These are phyloP conservation scores for Crocuta crocuta DNA, from an alignment of 2,113 vertebrate genomes.

Conservation along the genomic window DNA sequence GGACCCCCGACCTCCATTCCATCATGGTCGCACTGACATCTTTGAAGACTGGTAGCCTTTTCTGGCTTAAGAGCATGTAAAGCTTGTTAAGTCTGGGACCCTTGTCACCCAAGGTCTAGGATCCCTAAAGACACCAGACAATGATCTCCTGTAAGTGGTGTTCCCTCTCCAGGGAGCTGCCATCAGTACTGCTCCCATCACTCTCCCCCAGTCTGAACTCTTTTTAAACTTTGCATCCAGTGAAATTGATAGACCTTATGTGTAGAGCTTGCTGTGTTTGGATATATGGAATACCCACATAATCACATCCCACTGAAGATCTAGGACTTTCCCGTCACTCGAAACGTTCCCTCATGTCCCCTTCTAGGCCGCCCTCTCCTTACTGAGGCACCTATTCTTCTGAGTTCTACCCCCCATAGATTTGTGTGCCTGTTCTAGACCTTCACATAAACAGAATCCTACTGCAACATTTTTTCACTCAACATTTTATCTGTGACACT, in stretches of 20 bases:
- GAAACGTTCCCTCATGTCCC: neutral
- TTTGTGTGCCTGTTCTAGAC: neutral
- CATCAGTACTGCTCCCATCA: neutral
- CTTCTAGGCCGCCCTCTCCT: neutral
- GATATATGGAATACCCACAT: neutral
- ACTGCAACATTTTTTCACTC: neutral
- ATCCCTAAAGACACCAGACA: too few species aligned
- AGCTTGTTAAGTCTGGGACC: neutral
- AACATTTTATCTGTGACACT: neutral
- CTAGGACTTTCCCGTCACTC: neutral
- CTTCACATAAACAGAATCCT: neutral
- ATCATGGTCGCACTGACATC: neutral
- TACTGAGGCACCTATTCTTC: neutral
- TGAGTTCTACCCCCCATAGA: neutral
- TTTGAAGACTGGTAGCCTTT: neutral
- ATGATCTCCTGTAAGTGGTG: neutral
- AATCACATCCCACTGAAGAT: neutral
- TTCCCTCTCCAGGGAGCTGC: neutral
- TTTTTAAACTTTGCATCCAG: neutral
- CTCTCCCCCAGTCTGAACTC: neutral
- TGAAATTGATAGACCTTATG: neutral
- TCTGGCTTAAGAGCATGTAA: too few species aligned
- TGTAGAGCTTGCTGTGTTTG: neutral
- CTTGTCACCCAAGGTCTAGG: neutral
- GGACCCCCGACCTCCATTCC: neutral